phyloP scores from a whole-genome alignment of 2,888 invertebrate species.

The Empis livida region DNA sequence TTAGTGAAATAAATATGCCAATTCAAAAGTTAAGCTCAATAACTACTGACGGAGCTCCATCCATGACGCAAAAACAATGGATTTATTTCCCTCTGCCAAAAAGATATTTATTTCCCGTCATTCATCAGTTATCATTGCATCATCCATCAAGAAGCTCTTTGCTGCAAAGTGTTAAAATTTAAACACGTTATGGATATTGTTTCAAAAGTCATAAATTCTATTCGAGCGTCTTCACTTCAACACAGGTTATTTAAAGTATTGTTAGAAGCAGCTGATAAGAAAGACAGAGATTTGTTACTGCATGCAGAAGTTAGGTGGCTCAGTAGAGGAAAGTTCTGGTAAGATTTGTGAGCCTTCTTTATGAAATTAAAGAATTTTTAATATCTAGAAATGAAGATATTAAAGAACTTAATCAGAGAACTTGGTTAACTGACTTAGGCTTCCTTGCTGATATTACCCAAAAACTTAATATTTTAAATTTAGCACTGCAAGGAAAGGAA shows the following conservation, averaged over 20 bases:
- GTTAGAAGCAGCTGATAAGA: neutral
- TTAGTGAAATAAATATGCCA: conserved; percentile 9
- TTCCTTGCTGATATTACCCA: neutral
- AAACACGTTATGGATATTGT: neutral
- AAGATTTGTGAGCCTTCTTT: neutral
- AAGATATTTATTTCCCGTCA: neutral
- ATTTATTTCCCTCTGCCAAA: conserved; percentile 7
- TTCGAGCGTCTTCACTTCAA: neutral
- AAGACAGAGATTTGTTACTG: neutral
- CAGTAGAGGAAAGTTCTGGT: neutral
- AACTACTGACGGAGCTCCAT: conserved; percentile 15
- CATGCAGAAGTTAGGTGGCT: neutral
- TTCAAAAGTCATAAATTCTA: neutral
- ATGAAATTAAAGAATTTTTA: neutral
- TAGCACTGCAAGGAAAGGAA: conserved; percentile 1
- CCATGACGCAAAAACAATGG: conserved; percentile 13
- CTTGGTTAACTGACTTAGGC: neutral
- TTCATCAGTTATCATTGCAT: conserved; percentile 1
- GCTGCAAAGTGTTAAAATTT: neutral
- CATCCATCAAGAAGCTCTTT: neutral
- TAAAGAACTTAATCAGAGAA: neutral
- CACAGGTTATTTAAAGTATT: neutral
- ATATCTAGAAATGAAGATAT: neutral
- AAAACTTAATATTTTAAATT: neutral
- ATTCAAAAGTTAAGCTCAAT: conserved; percentile 14